phyloP scores from a whole-genome alignment of 2,888 invertebrate species.

The Timandra comae region DNA sequence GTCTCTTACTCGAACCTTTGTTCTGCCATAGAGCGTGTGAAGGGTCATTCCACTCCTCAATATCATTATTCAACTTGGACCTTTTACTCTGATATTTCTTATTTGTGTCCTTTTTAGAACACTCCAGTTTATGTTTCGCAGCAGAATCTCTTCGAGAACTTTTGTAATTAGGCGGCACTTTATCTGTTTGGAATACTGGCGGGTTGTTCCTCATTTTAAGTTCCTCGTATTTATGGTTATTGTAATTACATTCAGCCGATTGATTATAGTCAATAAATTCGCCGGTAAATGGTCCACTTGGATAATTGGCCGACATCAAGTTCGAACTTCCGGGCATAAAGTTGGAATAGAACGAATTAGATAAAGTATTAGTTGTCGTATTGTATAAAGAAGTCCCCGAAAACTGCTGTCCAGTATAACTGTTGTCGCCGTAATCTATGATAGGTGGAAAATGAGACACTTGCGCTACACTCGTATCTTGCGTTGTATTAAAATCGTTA shows the following conservation, averaged over 20 bases:
- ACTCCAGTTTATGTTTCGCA: conserved; percentile 67
- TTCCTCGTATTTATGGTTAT: conserved; percentile 65
- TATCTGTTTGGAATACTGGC: conserved; percentile 49
- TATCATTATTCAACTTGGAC: conserved; percentile 49
- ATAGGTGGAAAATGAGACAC: conserved; percentile 69
- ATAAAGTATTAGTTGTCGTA: conserved; percentile 63
- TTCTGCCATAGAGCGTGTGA: conserved; percentile 62
- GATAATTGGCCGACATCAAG: conserved; percentile 59
- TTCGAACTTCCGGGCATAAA: conserved; percentile 64
- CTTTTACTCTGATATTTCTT: conserved; percentile 67
- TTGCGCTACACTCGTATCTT: conserved; percentile 62
- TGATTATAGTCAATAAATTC: conserved; percentile 69
- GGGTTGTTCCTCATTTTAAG: conserved; percentile 61
- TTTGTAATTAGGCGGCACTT: conserved; percentile 49
- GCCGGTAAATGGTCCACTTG: conserved; percentile 54
- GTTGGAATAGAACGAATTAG: conserved; percentile 67
- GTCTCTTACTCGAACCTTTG: conserved; percentile 49
- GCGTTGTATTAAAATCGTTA: conserved; percentile 49
- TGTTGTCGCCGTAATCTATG: conserved; percentile 62
- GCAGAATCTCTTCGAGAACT: conserved; percentile 55
- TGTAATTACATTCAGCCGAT: conserved; percentile 57
- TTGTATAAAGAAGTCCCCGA: conserved; percentile 65
- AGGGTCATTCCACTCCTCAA: conserved; percentile 62
- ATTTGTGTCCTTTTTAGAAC: conserved; percentile 63
- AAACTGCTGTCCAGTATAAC: conserved; percentile 59